Evolutionary conservation across 1,140 invertebrate genomes (phyloP), one percentile per base, ranked within the genome.

Genomic region (Carcinoscorpius rotundicauda): DNA sequence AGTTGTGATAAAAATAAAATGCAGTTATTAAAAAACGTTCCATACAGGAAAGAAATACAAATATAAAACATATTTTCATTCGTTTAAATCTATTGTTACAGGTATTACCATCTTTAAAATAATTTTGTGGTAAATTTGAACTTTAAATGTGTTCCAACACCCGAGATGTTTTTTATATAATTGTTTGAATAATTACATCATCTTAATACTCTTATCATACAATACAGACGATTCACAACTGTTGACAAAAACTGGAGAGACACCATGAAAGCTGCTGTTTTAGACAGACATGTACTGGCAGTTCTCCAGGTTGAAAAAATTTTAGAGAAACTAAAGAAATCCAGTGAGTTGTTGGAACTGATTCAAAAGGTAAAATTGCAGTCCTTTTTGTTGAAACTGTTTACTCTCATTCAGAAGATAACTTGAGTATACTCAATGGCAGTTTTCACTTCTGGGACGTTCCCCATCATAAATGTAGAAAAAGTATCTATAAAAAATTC

Each of bases 271-370:
- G 83, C 84, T 29, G 89, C 89, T 1, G 79, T 81, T 51, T 71
- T 79, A 10, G 89, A 96, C 79, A 84, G 87, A 3, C 83, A 85
- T 73, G 93, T 96, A 0, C 82, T 97, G 74, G 79, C 83, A 4
- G 89, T 95, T 0, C 84, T 94, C 0, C 86, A 86, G 73, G 95
- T 97, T 69, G 92, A 96, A 63, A 96, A 79, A 71, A 92, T 98
- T 83, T 80, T 94, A 8, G 93, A 97, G 67, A 84, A 89, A 67
- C 77, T 97, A 50, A 88, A 87, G 75, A 96, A 95, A 76, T 91
- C 89, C 9, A 94, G 91, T 71, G 86, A 84, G 62, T 76, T 97
- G 3, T 76, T 80, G 5, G 79, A 68, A 49, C 60, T 66, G n/a
- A 64, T 71, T 48, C 64, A 67, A 29, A 71, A 71, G 59, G 67